Evolutionary conservation across 2,113 vertebrate genomes (phyloP), one percentile per base, ranked within the genome.

Genomic region (Apeltes quadracus): DNA sequence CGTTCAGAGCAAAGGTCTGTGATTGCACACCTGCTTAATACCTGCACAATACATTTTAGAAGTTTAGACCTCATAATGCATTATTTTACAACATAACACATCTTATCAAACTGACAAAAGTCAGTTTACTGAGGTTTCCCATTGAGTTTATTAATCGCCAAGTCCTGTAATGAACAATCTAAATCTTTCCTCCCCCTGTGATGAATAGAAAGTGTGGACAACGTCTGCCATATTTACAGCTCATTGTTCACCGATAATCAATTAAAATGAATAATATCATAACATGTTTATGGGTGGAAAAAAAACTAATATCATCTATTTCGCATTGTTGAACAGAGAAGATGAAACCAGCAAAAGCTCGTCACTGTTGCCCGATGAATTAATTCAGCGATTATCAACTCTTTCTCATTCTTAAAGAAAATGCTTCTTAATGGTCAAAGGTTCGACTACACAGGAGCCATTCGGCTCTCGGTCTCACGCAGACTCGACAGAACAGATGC

Each of bases 11-110:
- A 13, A 20, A 22, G 41, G 20, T 53, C 55, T 67, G 20, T 61
- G 32, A 68, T 71, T 20, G 14, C 66, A 61, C 29, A 69, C 54
- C 54, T 63, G 18, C 34, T 41, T 20, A 12, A 69, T 34, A 63
- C n/a, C 57, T 61, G 25, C 54, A 20, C 39, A 39, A 64, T 25
- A 55, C 25, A 61, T 41, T 14, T 12, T 23, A 57, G 39, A 58
- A 59, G 51, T 18, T 61, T 4, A 38, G 15, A 36, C 54, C 25
- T 27, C 4, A 38, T 54, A 71, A 41, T 57, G 68, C 34, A 23
- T 39, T 39, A 39, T 39, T 1, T 39, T 39, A 39, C 38, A 13
- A 5, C 18, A 69, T 56, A 27, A 27, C 18, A 63, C 10, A 16
- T 57, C 36, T 70, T 23, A 22, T 61, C 32, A 2, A 27, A 38